A percentile compares a stretch with the other conserved stretches of the same genome.
Conservation (phyloP, 1,140 invertebrate genomes). For the Macrobrachium nipponense region DNA sequence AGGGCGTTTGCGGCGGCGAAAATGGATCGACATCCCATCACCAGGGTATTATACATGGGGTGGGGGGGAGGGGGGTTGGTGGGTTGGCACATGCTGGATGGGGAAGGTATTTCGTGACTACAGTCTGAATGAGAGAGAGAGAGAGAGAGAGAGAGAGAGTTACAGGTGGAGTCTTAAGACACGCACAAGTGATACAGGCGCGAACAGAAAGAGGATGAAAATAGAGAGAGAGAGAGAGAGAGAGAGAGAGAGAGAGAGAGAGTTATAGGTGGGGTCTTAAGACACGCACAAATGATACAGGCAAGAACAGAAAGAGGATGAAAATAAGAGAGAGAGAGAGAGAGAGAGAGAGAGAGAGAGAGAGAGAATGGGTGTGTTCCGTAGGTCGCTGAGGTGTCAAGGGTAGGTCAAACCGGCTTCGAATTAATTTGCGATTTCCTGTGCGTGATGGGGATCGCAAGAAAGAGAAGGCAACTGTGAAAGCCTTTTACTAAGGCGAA, state of each 20-base stretch:
- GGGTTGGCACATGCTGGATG: not conserved
- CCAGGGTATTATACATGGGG: too few relatives aligned
- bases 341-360: not conserved
- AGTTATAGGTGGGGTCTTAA: not conserved
- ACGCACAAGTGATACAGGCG: not conserved
- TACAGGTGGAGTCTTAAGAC: not conserved
- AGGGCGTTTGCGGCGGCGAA: too few relatives aligned
- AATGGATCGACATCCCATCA: too few relatives aligned
- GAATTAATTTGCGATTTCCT: not conserved
- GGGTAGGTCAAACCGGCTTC: too few relatives aligned
- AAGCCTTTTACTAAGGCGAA: too few relatives aligned
- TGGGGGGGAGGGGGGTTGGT: not conserved
- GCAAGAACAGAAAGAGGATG: not conserved
- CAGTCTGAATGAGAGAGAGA: not conserved
- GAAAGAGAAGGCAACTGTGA: too few relatives aligned
- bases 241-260: constrained; percentile 19
- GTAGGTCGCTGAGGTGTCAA: too few relatives aligned
- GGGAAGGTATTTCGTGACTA: too few relatives aligned
- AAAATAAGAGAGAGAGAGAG: constrained; percentile 22
- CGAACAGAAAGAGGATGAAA: too few relatives aligned
- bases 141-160: not conserved
- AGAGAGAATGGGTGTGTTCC: not conserved
- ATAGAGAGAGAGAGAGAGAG: not conserved
- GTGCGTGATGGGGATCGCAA: too few relatives aligned
- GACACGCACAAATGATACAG: not conserved